Evolutionary conservation across 2,113 vertebrate species (phyloP).

Genomic region (Phalacrocorax pelagicus): DNA sequence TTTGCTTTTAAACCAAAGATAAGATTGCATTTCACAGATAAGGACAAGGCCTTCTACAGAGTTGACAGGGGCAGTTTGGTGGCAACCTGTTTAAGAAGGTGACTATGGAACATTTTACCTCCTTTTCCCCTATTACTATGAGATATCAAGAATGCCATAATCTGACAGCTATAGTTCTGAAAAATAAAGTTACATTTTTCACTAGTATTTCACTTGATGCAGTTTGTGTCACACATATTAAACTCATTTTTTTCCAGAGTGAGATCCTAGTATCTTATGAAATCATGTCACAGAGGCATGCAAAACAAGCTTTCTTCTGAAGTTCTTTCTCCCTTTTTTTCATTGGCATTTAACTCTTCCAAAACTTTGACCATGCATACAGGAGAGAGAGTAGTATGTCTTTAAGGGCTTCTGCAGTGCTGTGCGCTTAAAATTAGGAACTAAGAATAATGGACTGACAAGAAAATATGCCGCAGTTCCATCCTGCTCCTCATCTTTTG

Average conservation of each 20-base stretch:
- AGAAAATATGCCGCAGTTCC: background rate
- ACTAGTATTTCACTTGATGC: background rate
- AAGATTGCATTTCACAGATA: background rate
- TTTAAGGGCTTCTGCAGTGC: background rate
- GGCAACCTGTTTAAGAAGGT: background rate
- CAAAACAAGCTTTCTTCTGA: background rate
- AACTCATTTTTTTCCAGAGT: accelerated
- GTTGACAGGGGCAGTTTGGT: background rate
- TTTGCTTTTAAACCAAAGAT: background rate
- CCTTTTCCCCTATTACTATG: background rate
- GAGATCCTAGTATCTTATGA: background rate
- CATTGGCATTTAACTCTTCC: background rate
- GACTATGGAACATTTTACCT: background rate
- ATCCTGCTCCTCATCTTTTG: background rate
- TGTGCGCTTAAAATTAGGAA: background rate
- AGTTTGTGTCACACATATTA: background rate
- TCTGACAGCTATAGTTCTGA: background rate
- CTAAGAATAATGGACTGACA: background rate
- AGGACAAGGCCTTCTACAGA: background rate
- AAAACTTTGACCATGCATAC: background rate
- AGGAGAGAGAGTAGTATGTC: background rate
- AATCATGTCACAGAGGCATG: background rate
- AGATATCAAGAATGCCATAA: background rate
- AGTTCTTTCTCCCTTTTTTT: background rate
- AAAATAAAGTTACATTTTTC: background rate